Evolutionary conservation across 2,797 vertebrate genomes (phyloP).

Genomic region (Fratercula arctica): DNA sequence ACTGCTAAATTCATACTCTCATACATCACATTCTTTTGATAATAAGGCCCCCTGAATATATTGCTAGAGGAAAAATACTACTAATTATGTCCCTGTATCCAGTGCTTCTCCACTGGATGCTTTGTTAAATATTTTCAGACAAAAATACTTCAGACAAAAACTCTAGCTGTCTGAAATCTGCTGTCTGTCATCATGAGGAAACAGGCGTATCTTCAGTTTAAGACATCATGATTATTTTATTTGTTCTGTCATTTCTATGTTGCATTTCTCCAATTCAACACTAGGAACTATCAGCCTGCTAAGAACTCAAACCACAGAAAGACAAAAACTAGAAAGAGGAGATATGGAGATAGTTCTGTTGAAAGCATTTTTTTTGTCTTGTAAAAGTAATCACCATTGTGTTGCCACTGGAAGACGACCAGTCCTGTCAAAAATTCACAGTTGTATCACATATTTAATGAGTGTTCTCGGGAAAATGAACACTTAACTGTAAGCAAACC

Average conservation of each 20-base stretch:
- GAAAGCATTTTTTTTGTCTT: slow-evolving; percentile 12
- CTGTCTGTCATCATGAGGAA: neutral
- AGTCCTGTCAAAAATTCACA: neutral
- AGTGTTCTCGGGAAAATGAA: neutral
- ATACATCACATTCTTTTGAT: rapidly evolving
- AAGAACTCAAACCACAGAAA: neutral
- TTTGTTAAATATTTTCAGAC: neutral
- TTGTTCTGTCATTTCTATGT: slow-evolving; percentile 1
- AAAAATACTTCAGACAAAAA: neutral
- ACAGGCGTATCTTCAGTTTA: neutral
- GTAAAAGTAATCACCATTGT: neutral
- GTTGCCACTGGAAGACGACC: neutral
- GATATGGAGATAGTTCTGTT: neutral
- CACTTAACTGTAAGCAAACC: neutral
- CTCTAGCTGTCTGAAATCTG: neutral
- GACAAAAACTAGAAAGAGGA: neutral
- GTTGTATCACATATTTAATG: neutral
- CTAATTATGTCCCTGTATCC: neutral
- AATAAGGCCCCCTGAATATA: neutral
- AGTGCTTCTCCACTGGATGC: neutral
- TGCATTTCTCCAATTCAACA: neutral
- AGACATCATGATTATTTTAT: neutral
- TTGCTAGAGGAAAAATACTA: neutral
- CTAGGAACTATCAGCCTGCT: neutral
- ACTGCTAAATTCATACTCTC: neutral